These are phyloP conservation scores for Agapornis canus DNA, from an alignment of 2,797 vertebrate species.

Conservation along the genomic window DNA sequence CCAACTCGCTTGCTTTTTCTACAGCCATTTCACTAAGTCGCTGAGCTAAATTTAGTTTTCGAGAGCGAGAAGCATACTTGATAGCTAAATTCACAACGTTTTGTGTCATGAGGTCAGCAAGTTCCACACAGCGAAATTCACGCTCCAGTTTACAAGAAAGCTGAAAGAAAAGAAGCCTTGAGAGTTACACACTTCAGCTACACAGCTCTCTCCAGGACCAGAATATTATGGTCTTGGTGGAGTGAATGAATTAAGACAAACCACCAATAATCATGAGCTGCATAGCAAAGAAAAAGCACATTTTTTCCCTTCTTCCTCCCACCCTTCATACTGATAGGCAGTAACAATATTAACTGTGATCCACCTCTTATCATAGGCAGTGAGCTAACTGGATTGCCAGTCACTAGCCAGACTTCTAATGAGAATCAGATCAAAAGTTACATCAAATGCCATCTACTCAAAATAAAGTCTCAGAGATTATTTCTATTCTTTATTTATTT, in stretches of 20 bases:
- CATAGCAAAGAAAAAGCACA: neutral
- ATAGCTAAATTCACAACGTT: slow-evolving; percentile 88
- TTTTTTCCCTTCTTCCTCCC: neutral
- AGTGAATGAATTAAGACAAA: neutral
- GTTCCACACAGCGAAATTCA: slow-evolving; percentile 92
- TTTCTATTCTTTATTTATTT: neutral
- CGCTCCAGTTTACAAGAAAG: slow-evolving; percentile 93
- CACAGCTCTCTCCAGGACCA: too few species aligned
- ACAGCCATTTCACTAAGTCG: slow-evolving; percentile 87
- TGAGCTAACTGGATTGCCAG: neutral
- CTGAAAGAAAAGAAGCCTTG: slow-evolving; percentile 71
- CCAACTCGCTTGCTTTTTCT: slow-evolving; percentile 83
- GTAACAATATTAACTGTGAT: neutral
- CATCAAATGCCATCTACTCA: neutral
- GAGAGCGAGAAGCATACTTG: slow-evolving; percentile 91
- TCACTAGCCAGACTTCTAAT: neutral
- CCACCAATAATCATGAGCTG: neutral
- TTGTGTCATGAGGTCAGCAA: slow-evolving; percentile 91
- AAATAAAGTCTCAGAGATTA: neutral
- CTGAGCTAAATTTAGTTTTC: slow-evolving; percentile 88
- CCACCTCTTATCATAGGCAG: fast-evolving
- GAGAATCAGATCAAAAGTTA: neutral
- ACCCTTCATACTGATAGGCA: neutral
- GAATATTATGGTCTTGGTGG: neutral
- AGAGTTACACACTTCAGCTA: neutral